Base-by-base conservation (phyloP, 2,888 invertebrate species). In the Lottia scabra region DNA sequence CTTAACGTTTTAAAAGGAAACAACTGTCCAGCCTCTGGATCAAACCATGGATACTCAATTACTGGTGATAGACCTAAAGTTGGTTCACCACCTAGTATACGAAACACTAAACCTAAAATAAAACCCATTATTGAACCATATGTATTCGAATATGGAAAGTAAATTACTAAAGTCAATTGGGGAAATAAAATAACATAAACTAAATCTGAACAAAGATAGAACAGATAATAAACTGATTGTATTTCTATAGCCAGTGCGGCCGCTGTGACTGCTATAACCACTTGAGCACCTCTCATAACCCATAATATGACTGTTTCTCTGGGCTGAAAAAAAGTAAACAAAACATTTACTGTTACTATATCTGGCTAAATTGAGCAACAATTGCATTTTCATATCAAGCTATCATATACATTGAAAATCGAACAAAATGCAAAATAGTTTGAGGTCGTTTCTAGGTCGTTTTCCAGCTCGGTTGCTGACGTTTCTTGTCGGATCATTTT, bases 121-220 rank as follows among this genome's bases (percentile, higher is more conserved):
- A 84, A 88, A 13, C 89, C 91, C 19, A 84, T 77, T 70, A 99
- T 91, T 62, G 97, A 97, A 45, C 98, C 98, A 90, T 99, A 99
- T 13, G 98, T 97, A 91, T 99, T 99, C 91, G 96, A 96, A 79
- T 94, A 92, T 90, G 95, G 95, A 91, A 97, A 96, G 91, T 98
- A 97, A 23, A 99, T 97, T 83, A 98, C 98, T 94, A 97, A 98
- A 83, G 98, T 92, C 38, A 99, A 93, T 91, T 97, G 99, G 0
- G 99, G 99, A 91, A 99, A 99, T 81, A 99, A 93, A 88, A 99
- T 97, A 83, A 98, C 97, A 92, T 98, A 99, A 79, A 99, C 98
- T 89, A 99, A 92, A 91, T 99, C 99, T 68, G 98, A 97, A 91
- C 98, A 98, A 94, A 99, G 95, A 75, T 96, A 97, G 98, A 98